phyloP scores from a whole-genome alignment of 2,888 invertebrate species.

The Fissipunctia ypsillon region DNA sequence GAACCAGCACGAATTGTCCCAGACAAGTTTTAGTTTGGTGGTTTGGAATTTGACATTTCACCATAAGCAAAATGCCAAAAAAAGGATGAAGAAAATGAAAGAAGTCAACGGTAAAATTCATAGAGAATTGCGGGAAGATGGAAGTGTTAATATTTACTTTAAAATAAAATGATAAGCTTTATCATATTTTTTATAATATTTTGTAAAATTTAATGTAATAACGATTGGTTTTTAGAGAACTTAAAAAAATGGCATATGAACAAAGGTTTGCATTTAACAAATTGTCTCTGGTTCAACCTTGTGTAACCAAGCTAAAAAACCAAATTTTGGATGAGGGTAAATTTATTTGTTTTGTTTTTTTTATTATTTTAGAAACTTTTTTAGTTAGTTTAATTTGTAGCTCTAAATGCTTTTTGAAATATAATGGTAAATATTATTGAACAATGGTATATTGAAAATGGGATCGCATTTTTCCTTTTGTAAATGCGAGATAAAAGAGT shows the following conservation, averaged over 20 bases:
- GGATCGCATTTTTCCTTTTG: neutral
- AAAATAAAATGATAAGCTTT: no score
- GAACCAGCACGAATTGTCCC: slow-evolving; percentile 84
- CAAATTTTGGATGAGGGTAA: neutral
- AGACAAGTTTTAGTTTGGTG: slow-evolving; percentile 87
- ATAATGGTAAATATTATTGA: neutral
- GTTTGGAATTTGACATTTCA: slow-evolving; percentile 88
- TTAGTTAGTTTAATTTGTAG: neutral
- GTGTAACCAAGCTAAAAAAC: slow-evolving; percentile 4
- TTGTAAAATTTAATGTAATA: no score
- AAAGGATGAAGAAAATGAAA: slow-evolving; percentile 70
- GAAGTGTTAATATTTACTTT: neutral
- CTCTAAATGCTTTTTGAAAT: neutral
- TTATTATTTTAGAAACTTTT: neutral
- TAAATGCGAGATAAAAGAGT: no score
- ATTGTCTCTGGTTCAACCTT: slow-evolving; percentile 31
- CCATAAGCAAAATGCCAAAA: slow-evolving; percentile 80
- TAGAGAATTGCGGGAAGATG: slow-evolving; percentile 63
- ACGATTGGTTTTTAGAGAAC: no score
- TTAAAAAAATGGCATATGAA: neutral
- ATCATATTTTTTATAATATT: neutral
- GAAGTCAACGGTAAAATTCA: slow-evolving; percentile 82
- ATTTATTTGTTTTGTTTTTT: neutral
- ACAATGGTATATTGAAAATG: neutral
- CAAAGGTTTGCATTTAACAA: neutral